Evolutionary conservation across 92 coral and sea anemone genomes (phyloP).

Genomic region (Blastomussa wellsi): DNA sequence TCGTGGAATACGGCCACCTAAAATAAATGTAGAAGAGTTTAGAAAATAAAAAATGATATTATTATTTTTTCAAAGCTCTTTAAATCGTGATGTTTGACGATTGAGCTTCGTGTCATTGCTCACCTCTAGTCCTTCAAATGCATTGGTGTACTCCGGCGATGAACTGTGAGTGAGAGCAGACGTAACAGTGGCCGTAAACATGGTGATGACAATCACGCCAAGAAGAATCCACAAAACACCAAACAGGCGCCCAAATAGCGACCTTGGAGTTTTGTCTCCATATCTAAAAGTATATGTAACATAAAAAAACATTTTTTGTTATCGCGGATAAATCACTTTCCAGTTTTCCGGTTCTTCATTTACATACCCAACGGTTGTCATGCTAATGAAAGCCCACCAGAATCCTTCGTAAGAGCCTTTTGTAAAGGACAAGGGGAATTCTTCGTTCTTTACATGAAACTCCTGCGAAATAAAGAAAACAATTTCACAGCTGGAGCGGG

Average conservation of each 20-base stretch:
- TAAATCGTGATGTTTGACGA: too few species aligned
- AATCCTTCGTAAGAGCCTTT: slow-evolving; percentile 61
- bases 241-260: slow-evolving; percentile 76
- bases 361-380: slow-evolving; percentile 67
- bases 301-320: background rate
- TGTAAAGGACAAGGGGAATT: slow-evolving; percentile 59
- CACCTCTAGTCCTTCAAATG: slow-evolving; percentile 47
- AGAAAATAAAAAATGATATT: too few species aligned
- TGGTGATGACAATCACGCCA: slow-evolving; percentile 65
- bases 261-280: slow-evolving; percentile 82
- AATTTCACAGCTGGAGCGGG: background rate
- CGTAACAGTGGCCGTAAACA: slow-evolving; percentile 78
- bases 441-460: slow-evolving; percentile 50
- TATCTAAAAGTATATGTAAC: slow-evolving; percentile 34
- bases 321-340: too few species aligned
- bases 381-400: slow-evolving; percentile 71
- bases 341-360: background rate
- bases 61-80: too few species aligned
- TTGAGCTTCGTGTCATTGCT: background rate
- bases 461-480: slow-evolving; percentile 17
- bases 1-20: slow-evolving; percentile 56
- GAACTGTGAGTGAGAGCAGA: slow-evolving; percentile 50
- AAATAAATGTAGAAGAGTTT: background rate
- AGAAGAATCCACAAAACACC: slow-evolving; percentile 81
- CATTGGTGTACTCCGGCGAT: slow-evolving; percentile 18